Conservation (phyloP, 2,888 invertebrate genomes). For the Tipula confusa region DNA sequence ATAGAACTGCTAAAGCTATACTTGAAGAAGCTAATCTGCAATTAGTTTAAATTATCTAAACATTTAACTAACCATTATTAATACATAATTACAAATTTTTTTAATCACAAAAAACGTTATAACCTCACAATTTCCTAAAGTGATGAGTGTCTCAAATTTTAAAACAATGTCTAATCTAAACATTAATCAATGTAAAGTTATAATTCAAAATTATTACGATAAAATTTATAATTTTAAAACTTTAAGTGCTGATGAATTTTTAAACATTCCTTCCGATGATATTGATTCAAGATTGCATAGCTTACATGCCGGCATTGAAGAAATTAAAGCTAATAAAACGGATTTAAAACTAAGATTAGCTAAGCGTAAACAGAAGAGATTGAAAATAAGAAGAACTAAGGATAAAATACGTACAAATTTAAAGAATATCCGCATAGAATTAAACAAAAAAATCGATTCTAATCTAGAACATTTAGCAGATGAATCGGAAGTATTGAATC, state of each 20-base stretch:
- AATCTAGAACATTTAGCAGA: neutral
- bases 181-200: neutral
- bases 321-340: neutral
- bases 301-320: neutral
- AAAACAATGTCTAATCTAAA: neutral
- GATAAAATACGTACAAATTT: neutral
- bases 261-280: neutral
- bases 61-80: neutral
- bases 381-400: neutral
- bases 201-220: neutral
- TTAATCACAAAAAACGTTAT: neutral
- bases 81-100: neutral
- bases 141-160: neutral
- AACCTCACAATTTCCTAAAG: neutral
- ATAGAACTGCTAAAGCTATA: conserved; percentile 61
- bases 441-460: neutral
- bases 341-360: neutral
- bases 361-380: neutral
- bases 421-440: neutral
- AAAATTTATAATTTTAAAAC: neutral
- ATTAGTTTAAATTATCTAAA: conserved; percentile 48
- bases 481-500: neutral
- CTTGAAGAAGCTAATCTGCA: conserved; percentile 64
- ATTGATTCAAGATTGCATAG: neutral
- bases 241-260: neutral